Evolutionary conservation across 1,140 invertebrate genomes (phyloP), one percentile per base, ranked within the genome.

Genomic region (Heliconius congener): DNA sequence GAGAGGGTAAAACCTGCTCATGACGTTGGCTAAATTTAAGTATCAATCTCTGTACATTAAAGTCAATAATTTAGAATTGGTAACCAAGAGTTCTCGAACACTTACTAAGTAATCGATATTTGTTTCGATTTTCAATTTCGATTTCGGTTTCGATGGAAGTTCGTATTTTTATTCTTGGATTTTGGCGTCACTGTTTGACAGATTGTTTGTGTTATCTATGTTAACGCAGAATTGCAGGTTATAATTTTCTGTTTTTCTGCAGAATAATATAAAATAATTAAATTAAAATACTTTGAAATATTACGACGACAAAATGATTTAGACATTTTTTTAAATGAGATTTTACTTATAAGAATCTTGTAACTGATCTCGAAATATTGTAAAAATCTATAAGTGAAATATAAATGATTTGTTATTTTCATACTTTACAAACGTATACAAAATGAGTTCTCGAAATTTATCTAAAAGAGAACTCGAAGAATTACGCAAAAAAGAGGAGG

Each of bases 391-490:
- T 13, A 66, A 30, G 60, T 66, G n/a, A 66, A 66, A 30, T 16
- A 66, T 66, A 66, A 66, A 66, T 66, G 60, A 66, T 5, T 66
- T 30, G 27, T 66, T 66, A 13, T 66, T 30, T 66, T 66, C 8
- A 30, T 27, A 13, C 3, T 27, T 27, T 8, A 66, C 13, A 34
- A 76, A 8, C 57, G 2, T 71, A 72, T 27, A 55, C 55, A 78
- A 55, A 52, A 85, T 98, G 97, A 97, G 96, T 34, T 97, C 97
- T 90, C 95, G 98, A 75, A 95, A 95, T 66, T 90, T 98, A 81
- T 97, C 98, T 52, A 98, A 98, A 94, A 97, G 96, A 83, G 98
- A 99, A 94, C 91, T 98, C 13, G 98, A 99, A 88, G 98, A 99
- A 84, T 96, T 97, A 76, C 96, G 96, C 78, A 98, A 98, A 94